Evolutionary conservation across 2,888 invertebrate genomes (phyloP).

Genomic region (Oxytorus armatus): DNA sequence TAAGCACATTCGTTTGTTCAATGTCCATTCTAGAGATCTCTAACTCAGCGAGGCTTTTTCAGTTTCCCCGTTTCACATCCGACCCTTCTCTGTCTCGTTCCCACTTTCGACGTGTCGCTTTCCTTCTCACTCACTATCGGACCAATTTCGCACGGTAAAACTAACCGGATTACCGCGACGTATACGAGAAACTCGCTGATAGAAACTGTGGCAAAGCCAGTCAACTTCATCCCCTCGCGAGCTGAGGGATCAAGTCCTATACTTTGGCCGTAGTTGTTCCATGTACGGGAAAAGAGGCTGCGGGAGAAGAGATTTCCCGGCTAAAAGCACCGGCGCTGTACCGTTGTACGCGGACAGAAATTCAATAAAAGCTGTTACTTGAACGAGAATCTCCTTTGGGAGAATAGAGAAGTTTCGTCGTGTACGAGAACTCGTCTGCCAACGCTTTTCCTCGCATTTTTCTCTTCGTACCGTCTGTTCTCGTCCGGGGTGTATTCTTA

Average conservation of each 20-base stretch:
- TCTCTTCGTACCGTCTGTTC: neutral
- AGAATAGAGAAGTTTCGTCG: neutral
- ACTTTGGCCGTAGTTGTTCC: neutral
- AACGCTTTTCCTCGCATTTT: conserved; percentile 16
- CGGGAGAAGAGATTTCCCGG: conserved; percentile 32
- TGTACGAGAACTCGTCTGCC: neutral
- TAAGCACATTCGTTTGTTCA: conserved; percentile 9
- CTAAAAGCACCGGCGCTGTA: conserved; percentile 69
- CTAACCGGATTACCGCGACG: neutral
- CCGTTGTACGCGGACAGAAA: conserved; percentile 73
- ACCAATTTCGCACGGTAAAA: conserved; percentile 2
- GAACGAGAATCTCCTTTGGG: conserved; percentile 30
- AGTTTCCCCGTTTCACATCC: conserved; percentile 27
- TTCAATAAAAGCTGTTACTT: conserved; percentile 75
- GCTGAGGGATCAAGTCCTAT: neutral
- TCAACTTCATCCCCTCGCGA: conserved; percentile 27
- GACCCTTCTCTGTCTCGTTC: neutral
- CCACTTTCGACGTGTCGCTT: neutral
- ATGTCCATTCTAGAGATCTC: neutral
- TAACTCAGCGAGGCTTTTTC: neutral
- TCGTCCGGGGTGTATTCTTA: neutral
- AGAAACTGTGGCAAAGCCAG: conserved; percentile 4
- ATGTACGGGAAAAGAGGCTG: neutral
- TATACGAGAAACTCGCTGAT: neutral
- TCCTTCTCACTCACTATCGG: neutral